Evolutionary conservation across 2,888 invertebrate species (phyloP).

Genomic region (Ectemnius lituratus): DNA sequence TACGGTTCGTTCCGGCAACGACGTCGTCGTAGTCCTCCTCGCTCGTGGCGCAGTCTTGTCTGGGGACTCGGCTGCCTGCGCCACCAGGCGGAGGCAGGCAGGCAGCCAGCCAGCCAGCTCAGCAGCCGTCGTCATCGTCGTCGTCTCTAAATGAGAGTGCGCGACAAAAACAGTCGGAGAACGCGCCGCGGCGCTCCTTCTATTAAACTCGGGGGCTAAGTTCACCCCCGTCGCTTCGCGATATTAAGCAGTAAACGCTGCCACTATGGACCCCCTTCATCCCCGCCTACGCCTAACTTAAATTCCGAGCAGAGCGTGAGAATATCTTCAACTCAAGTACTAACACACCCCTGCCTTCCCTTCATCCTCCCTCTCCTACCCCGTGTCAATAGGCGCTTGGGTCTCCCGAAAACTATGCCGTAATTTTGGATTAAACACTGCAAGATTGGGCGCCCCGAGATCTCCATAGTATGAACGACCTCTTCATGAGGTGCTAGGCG

Average conservation of each 20-base stretch:
- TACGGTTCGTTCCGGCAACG: conserved; percentile 43
- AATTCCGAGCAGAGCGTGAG: background rate
- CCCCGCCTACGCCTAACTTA: too few relatives aligned
- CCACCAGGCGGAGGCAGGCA: too few relatives aligned
- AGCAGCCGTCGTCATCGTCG: background rate
- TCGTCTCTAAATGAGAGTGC: conserved; percentile 43
- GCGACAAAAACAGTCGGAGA: conserved; percentile 49
- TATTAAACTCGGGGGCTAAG: conserved; percentile 35
- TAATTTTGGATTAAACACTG: too few relatives aligned
- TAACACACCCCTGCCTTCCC: background rate
- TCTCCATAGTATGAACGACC: too few relatives aligned
- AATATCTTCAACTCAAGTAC: background rate
- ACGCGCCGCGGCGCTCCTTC: conserved; percentile 37
- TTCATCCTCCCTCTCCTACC: background rate
- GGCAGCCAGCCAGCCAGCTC: too few relatives aligned
- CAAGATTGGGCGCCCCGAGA: too few relatives aligned
- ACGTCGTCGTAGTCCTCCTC: conserved; percentile 15
- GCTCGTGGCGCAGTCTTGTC: conserved; percentile 7
- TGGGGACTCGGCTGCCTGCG: too few relatives aligned
- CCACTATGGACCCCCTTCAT: background rate
- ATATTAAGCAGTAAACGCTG: conserved; percentile 11
- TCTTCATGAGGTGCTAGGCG: too few relatives aligned
- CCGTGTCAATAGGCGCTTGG: too few relatives aligned
- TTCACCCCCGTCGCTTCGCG: conserved; percentile 9
- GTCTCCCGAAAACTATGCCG: too few relatives aligned